phyloP scores from a whole-genome alignment of 2,888 invertebrate genomes.

The Acanthopleura granulata region DNA sequence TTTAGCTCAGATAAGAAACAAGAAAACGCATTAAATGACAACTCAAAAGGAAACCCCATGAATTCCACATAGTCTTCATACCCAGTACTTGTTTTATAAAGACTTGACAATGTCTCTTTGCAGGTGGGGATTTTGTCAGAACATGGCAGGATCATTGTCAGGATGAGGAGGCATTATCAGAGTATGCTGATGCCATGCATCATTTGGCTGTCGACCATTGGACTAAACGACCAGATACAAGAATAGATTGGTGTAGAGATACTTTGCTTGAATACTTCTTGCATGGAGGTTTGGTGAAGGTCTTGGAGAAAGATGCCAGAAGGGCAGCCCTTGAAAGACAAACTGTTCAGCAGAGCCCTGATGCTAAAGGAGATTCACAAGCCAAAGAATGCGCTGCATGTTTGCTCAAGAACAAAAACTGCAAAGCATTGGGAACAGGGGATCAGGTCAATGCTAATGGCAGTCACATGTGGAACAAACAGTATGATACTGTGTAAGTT shows the following conservation, averaged over 20 bases:
- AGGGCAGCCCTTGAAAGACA: conserved; percentile 19
- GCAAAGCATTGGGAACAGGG: neutral
- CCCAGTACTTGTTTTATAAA: too few species aligned
- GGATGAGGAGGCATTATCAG: conserved; percentile 45
- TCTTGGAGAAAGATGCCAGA: conserved; percentile 54
- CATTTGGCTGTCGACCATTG: conserved; percentile 64
- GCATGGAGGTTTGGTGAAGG: conserved; percentile 52
- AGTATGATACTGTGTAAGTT: conserved; percentile 8
- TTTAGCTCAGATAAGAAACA: too few species aligned
- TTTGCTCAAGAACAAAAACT: neutral
- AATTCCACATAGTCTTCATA: too few species aligned
- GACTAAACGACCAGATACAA: conserved; percentile 53
- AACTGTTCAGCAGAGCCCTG: neutral
- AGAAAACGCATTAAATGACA: too few species aligned
- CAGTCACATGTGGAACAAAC: neutral
- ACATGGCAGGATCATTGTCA: conserved; percentile 63
- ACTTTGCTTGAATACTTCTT: conserved; percentile 59
- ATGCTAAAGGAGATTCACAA: neutral
- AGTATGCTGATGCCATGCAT: conserved; percentile 67
- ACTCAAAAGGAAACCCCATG: too few species aligned
- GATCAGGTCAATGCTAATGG: neutral
- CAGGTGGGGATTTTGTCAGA: conserved; percentile 50
- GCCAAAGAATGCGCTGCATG: neutral
- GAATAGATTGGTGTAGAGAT: conserved; percentile 62
- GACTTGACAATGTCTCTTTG: conserved; percentile 3